Base-by-base conservation (phyloP, 2,113 vertebrate genomes). In the Rhinoderma darwinii region DNA sequence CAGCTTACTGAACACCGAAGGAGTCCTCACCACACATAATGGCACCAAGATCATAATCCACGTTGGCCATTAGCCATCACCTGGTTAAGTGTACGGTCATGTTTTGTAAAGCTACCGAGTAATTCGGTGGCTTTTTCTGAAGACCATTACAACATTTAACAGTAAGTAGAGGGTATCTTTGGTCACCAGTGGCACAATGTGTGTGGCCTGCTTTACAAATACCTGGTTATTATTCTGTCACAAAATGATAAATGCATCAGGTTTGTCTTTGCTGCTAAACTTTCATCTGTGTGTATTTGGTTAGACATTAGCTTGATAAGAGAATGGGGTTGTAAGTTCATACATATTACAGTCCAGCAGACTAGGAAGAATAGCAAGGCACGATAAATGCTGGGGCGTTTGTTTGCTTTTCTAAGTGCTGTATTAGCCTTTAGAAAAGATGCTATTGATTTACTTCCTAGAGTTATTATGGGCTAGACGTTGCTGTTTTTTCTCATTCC, bases 391-490 rank as follows among this genome's bases (percentile, higher is more conserved):
- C 54, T 63, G 47, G 83, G 30, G 70, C 50, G 25, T 61, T 66
- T 75, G 70, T 84, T 75, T 59, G 83, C 70, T 75, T 54, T 75
- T 54, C 50, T 41, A 39, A 77, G 39, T 37, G 74, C 72, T 85
- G 54, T 56, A 85, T 85, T 85, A 85, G 84, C 54, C 56, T 77
- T 41, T 32, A 77, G 73, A 78, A 85, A 76, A 50, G 73, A 77
- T 85, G 54, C 54, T 75, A 77, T 77, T 85, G 84, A 85, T 85
- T 85, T 77, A 66, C 56, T 85, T 85, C 74, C 73, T 47, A 44
- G 54, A 77, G 84, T 47, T 73, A 85, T 84, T 66, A 85, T 77
- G 66, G 51, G 73, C 74, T 66, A 85, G 84, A 85, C 84, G 66
- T 85, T 77, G 78, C 84, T 77, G 73, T 47, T 56, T 59, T 85